A percentile compares a stretch with the other conserved stretches of the same genome.
phyloP scores from a whole-genome alignment of 2,888 invertebrate genomes.

The Rhyacophila evoluta region DNA sequence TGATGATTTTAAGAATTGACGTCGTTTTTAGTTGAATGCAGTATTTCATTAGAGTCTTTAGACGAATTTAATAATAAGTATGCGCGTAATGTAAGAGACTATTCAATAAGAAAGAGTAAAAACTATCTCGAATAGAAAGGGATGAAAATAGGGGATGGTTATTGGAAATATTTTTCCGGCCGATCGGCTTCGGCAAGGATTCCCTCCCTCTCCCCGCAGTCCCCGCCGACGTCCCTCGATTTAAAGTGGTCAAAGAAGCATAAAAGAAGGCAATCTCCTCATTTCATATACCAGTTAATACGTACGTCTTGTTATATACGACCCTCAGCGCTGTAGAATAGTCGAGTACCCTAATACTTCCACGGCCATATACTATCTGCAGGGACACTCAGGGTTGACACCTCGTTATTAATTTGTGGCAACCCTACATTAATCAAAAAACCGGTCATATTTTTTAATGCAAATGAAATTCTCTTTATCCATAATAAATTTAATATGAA shows the following conservation, averaged over 20 bases:
- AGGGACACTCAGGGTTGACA: neutral
- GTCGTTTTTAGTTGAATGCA: too few species aligned
- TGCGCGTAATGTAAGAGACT: neutral
- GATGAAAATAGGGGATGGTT: constrained; percentile 33
- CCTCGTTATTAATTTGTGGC: neutral
- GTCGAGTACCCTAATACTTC: constrained; percentile 31
- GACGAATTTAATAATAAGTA: neutral
- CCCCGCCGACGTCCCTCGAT: constrained; percentile 32
- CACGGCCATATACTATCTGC: neutral
- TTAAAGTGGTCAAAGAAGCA: constrained; percentile 53
- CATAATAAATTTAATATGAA: too few species aligned
- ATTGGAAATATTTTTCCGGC: constrained; percentile 51
- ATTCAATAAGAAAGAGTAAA: neutral
- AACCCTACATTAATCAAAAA: neutral
- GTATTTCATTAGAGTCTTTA: too few species aligned
- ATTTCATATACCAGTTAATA: constrained; percentile 47
- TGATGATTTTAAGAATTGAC: too few species aligned
- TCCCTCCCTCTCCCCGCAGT: neutral
- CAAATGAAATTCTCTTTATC: too few species aligned
- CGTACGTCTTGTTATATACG: constrained; percentile 28
- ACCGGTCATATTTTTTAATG: too few species aligned
- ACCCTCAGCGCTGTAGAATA: constrained; percentile 8
- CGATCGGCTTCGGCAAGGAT: constrained; percentile 29
- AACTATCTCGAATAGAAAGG: constrained; percentile 3
- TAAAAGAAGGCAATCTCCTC: constrained; percentile 53